Percentiles rank a stretch among this genome's conserved stretches.
Conservation (phyloP, 2,113 vertebrate genomes). For the Equus quagga region DNA sequence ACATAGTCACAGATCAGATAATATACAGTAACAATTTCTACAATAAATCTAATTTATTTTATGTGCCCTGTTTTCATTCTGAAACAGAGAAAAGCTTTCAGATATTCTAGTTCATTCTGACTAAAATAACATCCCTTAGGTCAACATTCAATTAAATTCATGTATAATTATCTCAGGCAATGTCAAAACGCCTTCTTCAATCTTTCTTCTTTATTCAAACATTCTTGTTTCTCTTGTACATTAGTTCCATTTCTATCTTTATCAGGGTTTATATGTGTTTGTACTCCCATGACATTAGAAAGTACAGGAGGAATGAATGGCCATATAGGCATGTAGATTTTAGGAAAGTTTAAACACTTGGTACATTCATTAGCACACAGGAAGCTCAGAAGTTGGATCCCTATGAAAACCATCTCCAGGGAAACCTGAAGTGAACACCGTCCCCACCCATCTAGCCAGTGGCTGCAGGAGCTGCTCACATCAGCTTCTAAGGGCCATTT, state of each 20-base stretch:
- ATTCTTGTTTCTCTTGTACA: neutral
- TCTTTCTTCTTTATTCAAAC: neutral
- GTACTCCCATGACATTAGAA: neutral
- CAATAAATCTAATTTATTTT: neutral
- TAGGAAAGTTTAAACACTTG: neutral
- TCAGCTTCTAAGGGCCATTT: too few relatives aligned
- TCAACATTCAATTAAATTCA: neutral
- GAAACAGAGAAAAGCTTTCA: neutral
- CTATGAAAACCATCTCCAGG: neutral
- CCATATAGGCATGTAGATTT: neutral
- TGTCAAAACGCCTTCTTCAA: neutral
- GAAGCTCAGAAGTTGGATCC: neutral
- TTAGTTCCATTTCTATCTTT: neutral
- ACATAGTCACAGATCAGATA: neutral
- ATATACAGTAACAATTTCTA: neutral
- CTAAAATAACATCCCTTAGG: neutral
- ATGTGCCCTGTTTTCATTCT: neutral
- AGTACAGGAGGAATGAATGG: neutral
- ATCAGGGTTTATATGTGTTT: neutral
- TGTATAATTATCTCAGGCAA: neutral
- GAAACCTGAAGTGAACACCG: neutral
- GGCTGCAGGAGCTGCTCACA: neutral
- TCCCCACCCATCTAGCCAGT: fast-evolving
- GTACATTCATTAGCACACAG: neutral
- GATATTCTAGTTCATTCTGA: neutral